A percentile compares a stretch with the other conserved stretches of the same genome.
phyloP scores from a whole-genome alignment of 2,888 invertebrate genomes.

The Sinodicranocentrus sp. region DNA sequence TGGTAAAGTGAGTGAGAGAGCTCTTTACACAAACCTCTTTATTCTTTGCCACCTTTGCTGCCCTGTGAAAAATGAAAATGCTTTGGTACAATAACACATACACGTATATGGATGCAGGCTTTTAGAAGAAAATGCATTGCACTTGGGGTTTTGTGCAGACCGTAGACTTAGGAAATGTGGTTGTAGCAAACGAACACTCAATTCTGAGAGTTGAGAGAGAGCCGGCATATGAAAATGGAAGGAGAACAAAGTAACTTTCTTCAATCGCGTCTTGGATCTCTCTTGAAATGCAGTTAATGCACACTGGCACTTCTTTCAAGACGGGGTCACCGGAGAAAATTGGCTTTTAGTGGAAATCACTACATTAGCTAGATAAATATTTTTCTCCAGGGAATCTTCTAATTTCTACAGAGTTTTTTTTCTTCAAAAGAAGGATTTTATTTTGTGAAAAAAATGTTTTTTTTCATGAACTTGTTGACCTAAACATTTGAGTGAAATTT shows the following conservation, averaged over 20 bases:
- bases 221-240: slow-evolving; percentile 57
- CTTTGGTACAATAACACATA: slow-evolving; percentile 1
- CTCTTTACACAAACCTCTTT: slow-evolving; percentile 61
- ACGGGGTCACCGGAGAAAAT: slow-evolving; percentile 22
- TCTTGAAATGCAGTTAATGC: slow-evolving; percentile 49
- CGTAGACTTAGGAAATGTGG: neutral
- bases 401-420: too few relatives aligned
- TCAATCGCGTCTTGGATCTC: slow-evolving; percentile 59
- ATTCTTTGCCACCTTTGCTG: slow-evolving; percentile 64
- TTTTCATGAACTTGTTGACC: too few relatives aligned
- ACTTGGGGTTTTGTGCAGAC: neutral
- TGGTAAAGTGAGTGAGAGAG: slow-evolving; percentile 21
- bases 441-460: too few relatives aligned
- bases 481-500: too few relatives aligned
- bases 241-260: slow-evolving; percentile 62
- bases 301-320: slow-evolving; percentile 42
- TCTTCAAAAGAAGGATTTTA: too few relatives aligned
- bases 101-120: slow-evolving; percentile 28
- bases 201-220: neutral
- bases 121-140: slow-evolving; percentile 39
- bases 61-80: slow-evolving; percentile 55
- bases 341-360: slow-evolving; percentile 51
- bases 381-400: too few relatives aligned
- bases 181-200: too few relatives aligned
- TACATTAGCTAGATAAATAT: too few relatives aligned